Conservation (phyloP, 2,888 invertebrate genomes). For the Agriopis marginaria region DNA sequence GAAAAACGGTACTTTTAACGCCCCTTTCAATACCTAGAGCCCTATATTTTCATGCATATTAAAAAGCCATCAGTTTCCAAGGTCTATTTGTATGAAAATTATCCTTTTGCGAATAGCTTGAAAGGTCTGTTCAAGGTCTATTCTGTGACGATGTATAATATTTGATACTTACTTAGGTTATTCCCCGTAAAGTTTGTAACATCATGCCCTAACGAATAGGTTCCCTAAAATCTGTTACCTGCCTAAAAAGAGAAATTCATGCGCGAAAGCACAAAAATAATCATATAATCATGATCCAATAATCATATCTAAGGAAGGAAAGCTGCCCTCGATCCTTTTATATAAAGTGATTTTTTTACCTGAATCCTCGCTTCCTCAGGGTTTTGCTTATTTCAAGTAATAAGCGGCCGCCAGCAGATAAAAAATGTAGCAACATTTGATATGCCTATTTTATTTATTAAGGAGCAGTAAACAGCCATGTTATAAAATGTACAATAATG, state of each 20-base stretch:
- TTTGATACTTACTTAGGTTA: neutral
- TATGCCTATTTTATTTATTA: no score
- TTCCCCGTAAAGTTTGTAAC: neutral
- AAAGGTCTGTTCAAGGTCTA: neutral
- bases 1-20: conserved; percentile 27
- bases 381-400: conserved; percentile 62
- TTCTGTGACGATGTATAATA: no score
- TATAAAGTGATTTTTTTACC: conserved; percentile 62
- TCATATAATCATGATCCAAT: conserved; percentile 67
- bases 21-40: conserved; percentile 16
- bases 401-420: conserved; percentile 46
- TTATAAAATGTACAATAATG: no score
- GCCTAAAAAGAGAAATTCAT: conserved; percentile 39
- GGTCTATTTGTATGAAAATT: conserved; percentile 11
- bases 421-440: conserved; percentile 37
- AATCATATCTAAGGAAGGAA: conserved; percentile 58
- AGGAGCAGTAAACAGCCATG: no score
- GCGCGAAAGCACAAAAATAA: conserved; percentile 49
- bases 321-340: conserved; percentile 55
- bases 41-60: conserved; percentile 12
- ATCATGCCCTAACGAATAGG: conserved; percentile 1
- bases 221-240: conserved; percentile 9
- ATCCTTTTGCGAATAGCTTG: neutral
- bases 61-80: conserved; percentile 8
- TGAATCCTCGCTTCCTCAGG: conserved; percentile 51